Conservation (phyloP, 2,113 vertebrate genomes). For the Heloderma charlesbogerti region DNA sequence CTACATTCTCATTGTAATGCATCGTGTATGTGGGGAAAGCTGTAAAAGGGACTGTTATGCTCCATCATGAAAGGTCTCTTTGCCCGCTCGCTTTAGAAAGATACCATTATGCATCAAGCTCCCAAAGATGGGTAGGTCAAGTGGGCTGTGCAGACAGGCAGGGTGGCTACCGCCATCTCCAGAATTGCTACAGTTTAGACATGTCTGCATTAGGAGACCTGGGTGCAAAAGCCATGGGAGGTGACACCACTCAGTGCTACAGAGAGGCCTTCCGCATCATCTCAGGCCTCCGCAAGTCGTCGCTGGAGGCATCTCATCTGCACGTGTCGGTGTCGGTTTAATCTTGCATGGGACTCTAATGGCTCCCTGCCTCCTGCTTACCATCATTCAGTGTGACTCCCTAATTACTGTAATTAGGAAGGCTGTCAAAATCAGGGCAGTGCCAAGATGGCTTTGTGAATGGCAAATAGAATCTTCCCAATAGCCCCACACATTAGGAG, state of each 20-base stretch:
- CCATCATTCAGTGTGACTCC: constrained; percentile 64
- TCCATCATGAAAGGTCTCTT: neutral
- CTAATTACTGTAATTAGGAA: constrained; percentile 77
- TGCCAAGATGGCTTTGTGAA: neutral
- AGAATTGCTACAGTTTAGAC: neutral
- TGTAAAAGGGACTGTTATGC: neutral
- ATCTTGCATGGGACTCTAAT: constrained; percentile 39
- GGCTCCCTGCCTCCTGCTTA: constrained; percentile 29
- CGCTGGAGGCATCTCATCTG: neutral
- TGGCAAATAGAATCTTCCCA: constrained; percentile 38
- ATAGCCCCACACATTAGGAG: constrained; percentile 13
- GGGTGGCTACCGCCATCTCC: neutral
- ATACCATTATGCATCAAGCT: accelerated
- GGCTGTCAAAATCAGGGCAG: neutral
- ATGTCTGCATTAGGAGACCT: constrained; percentile 3
- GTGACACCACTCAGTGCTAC: neutral
- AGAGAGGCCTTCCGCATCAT: neutral
- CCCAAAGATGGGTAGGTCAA: neutral
- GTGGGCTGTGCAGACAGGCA: neutral
- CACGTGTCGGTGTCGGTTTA: neutral
- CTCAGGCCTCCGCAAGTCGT: neutral
- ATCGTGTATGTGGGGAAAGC: neutral
- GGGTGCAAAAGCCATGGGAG: constrained; percentile 3
- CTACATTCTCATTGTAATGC: neutral
- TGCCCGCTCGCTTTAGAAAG: neutral